Evolutionary conservation across 2,113 vertebrate genomes (phyloP).

Genomic region (Python bivittatus): DNA sequence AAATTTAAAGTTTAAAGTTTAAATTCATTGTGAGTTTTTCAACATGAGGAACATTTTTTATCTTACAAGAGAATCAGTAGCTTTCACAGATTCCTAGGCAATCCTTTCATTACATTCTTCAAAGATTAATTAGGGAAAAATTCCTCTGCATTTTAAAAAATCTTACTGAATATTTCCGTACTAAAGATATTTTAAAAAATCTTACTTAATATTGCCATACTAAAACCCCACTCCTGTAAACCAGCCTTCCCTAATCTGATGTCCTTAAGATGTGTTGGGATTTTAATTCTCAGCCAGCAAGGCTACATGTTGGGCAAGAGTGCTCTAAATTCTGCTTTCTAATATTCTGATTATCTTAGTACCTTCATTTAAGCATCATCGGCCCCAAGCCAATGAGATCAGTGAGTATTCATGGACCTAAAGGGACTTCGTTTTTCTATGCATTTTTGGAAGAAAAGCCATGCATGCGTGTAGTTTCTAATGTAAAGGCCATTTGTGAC

Average conservation of each 20-base stretch:
- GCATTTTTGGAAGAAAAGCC: neutral
- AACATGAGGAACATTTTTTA: conserved; percentile 34
- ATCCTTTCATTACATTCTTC: conserved; percentile 59
- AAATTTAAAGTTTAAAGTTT: too few relatives aligned
- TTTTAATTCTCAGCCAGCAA: too few relatives aligned
- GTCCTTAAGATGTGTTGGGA: neutral
- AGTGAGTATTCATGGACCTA: too few relatives aligned
- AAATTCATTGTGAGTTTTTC: conserved; percentile 40
- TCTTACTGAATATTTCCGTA: conserved; percentile 34
- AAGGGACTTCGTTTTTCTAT: neutral
- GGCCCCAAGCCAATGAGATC: too few relatives aligned
- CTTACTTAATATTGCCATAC: conserved; percentile 33
- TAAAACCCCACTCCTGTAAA: neutral
- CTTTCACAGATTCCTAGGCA: conserved; percentile 59
- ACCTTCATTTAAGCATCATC: too few relatives aligned
- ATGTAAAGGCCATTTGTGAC: neutral
- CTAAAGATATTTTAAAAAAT: conserved; percentile 43
- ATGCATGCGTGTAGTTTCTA: neutral
- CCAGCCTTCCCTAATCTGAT: neutral
- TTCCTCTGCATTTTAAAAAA: conserved; percentile 55
- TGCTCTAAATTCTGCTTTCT: too few relatives aligned
- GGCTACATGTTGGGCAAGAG: too few relatives aligned
- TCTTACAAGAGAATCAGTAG: conserved; percentile 53
- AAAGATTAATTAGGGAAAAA: conserved; percentile 55
- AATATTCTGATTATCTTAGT: too few relatives aligned